Evolutionary conservation across 2,113 vertebrate species (phyloP).

Genomic region (Paramisgurnus dabryanus): DNA sequence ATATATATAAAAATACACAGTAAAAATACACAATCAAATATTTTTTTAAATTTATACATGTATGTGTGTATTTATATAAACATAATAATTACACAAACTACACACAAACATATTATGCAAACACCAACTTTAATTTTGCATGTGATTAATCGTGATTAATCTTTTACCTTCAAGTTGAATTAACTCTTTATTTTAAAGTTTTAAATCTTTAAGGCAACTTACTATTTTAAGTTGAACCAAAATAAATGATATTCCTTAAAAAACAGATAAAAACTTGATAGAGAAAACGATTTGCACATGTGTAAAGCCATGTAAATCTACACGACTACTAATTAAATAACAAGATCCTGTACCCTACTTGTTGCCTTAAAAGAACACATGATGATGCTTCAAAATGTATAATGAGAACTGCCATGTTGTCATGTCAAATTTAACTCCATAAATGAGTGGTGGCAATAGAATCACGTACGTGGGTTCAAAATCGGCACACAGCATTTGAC

Average conservation of each 20-base stretch:
- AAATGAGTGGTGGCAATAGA: slow-evolving; percentile 14
- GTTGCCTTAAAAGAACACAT: slow-evolving; percentile 23
- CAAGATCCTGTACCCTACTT: background rate
- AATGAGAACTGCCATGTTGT: slow-evolving; percentile 27
- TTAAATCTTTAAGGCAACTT: too few relatives aligned
- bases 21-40: too few relatives aligned
- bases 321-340: background rate
- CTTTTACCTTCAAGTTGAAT: too few relatives aligned
- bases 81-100: too few relatives aligned
- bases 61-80: too few relatives aligned
- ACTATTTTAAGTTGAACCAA: too few relatives aligned
- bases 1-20: too few relatives aligned
- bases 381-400: slow-evolving; percentile 24
- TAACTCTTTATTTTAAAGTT: too few relatives aligned
- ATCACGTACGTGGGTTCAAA: slow-evolving; percentile 8
- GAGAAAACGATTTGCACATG: background rate
- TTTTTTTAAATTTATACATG: too few relatives aligned
- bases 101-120: too few relatives aligned
- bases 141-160: too few relatives aligned
- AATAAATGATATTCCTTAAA: background rate
- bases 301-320: background rate
- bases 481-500: slow-evolving; percentile 29
- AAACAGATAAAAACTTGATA: background rate
- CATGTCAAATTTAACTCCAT: slow-evolving; percentile 27
- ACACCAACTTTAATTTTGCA: too few relatives aligned